Percentiles rank a stretch among this genome's conserved stretches.
These are phyloP conservation scores for Osmerus eperlanus DNA, from an alignment of 2,113 vertebrate genomes.

Conservation along the genomic window DNA sequence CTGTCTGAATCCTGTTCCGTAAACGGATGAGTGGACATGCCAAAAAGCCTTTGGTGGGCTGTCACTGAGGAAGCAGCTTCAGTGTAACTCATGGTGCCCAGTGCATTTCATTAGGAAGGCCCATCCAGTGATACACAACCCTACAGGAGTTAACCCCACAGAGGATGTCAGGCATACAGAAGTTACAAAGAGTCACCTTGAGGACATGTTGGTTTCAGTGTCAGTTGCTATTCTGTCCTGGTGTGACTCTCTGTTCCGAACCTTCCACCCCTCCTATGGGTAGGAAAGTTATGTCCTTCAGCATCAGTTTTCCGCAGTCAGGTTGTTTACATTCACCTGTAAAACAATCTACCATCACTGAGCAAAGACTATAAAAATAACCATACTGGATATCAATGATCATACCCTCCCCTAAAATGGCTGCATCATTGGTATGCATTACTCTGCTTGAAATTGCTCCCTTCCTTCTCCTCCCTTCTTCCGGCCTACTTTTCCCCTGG, in stretches of 20 bases:
- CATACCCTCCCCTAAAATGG: constrained; percentile 24
- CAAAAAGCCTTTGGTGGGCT: constrained; percentile 54
- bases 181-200: too few species aligned
- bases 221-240: too few species aligned
- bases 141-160: not conserved
- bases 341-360: constrained; percentile 49
- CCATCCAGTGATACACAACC: not conserved
- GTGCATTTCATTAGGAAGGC: constrained; percentile 34
- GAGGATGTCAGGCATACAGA: not conserved
- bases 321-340: constrained; percentile 50
- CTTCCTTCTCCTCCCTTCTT: constrained; percentile 8
- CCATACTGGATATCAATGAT: constrained; percentile 46
- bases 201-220: too few species aligned
- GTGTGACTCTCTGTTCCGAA: too few species aligned
- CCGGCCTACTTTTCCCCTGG: not conserved
- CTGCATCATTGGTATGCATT: constrained; percentile 28
- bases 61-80: constrained; percentile 50
- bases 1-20: constrained; percentile 37
- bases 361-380: constrained; percentile 59
- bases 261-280: too few species aligned
- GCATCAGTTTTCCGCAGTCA: constrained; percentile 55
- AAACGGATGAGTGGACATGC: constrained; percentile 60
- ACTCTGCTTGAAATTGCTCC: constrained; percentile 27
- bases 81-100: constrained; percentile 21
- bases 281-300: constrained; percentile 50